Evolutionary conservation across 2,113 vertebrate species (phyloP).

Genomic region (Tupaia tana): DNA sequence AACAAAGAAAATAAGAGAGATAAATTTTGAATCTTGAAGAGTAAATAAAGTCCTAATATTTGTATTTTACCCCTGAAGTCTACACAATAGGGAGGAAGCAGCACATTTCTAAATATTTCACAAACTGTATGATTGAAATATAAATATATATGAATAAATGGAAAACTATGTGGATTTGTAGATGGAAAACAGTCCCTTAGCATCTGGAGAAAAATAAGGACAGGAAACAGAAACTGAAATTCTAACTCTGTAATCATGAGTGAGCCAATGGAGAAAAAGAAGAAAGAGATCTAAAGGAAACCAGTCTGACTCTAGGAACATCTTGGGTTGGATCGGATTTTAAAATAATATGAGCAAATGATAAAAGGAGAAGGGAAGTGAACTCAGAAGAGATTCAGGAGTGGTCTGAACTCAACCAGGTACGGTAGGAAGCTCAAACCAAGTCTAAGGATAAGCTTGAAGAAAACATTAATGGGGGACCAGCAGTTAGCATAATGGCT

Average conservation of each 20-base stretch:
- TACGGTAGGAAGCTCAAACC: background rate
- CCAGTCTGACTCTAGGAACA: background rate
- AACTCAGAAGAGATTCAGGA: constrained; percentile 14
- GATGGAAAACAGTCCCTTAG: background rate
- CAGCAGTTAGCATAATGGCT: too few relatives aligned
- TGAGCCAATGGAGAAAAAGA: constrained; percentile 37
- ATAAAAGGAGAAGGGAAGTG: background rate
- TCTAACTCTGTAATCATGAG: constrained; percentile 26
- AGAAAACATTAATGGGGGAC: background rate
- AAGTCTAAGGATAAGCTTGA: background rate
- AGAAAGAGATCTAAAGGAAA: constrained; percentile 11
- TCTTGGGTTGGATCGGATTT: background rate
- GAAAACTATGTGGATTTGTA: constrained; percentile 27
- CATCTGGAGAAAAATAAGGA: constrained; percentile 45
- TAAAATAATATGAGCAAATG: background rate
- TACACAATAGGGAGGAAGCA: background rate
- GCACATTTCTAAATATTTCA: constrained; percentile 40
- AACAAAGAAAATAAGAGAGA: background rate
- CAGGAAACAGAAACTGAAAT: background rate
- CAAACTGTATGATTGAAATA: background rate
- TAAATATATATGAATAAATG: constrained; percentile 19
- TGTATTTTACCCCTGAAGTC: background rate
- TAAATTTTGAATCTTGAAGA: constrained; percentile 29
- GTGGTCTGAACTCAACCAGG: background rate
- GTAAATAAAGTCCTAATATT: background rate